Conservation (phyloP, 2,113 vertebrate genomes). For the Crocuta crocuta region DNA sequence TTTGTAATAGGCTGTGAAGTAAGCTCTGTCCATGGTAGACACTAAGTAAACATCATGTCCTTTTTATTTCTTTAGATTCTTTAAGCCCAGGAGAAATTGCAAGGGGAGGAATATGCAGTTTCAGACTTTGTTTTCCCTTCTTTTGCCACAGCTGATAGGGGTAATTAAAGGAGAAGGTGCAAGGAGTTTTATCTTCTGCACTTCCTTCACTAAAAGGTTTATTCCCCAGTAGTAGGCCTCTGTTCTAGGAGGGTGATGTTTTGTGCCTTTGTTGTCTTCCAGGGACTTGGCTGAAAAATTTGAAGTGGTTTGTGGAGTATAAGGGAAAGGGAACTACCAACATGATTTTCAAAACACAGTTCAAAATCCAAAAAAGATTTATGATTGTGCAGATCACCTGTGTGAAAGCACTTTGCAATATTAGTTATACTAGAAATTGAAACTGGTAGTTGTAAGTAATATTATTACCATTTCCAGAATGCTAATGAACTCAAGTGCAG, state of each 20-base stretch:
- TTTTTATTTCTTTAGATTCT: background rate
- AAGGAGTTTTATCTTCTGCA: background rate
- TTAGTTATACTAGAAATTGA: background rate
- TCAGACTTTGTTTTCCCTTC: background rate
- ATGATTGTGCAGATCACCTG: background rate
- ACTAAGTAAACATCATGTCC: background rate
- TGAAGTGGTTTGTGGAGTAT: background rate
- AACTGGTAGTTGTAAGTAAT: background rate
- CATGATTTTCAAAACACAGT: background rate
- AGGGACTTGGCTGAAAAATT: background rate
- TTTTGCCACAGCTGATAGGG: background rate
- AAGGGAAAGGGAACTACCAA: background rate
- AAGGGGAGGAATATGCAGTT: background rate
- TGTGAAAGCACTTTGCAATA: background rate
- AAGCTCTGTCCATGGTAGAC: background rate
- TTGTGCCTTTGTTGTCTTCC: background rate
- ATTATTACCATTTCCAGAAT: background rate
- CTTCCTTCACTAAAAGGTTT: background rate
- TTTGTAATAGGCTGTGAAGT: background rate
- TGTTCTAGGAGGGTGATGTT: background rate
- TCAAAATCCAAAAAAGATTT: background rate
- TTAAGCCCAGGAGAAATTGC: background rate
- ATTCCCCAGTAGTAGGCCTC: background rate
- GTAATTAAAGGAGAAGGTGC: background rate
- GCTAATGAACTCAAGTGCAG: background rate